Base-by-base conservation (phyloP, 2,113 vertebrate species). In the Etheostoma cragini region DNA sequence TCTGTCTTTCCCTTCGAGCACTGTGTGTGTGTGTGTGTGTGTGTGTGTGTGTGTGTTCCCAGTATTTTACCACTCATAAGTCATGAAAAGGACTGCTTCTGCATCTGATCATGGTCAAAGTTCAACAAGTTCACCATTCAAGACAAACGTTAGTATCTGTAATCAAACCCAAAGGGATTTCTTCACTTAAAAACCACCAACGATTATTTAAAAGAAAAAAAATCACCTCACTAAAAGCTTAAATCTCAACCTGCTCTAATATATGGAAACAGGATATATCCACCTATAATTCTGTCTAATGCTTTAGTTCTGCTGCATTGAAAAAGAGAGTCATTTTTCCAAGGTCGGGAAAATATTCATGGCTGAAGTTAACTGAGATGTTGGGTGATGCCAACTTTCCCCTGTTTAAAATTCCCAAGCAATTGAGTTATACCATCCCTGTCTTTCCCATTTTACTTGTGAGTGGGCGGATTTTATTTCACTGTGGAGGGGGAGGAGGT, bases 371-470 rank as follows among this genome's bases (percentile, higher is more conserved):
- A 93, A 81, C 83, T 75, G 77, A 91, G 86, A 92, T 88, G 81
- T 49, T 46, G 62, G 83, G 76, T n/a, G 52, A 80, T 82, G 94
- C 94, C 94, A 95, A 95, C 82, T 95, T 95, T 94, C 94, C 94
- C 79, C 94, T 91, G 91, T 93, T 95, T 93, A 93, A 95, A 95
- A 95, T 95, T 95, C 95, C 90, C 90, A 85, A 89, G 92, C 88
- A 92, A 84, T 94, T 89, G 85, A 91, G 91, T 93, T 93, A 89
- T 90, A 93, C 88, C 92, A 89, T 94, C 87, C 79, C 85, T 93
- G 88, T 92, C 87, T 91, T 90, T 94, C 84, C 87, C 88, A 90
- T 91, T 91, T 85, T 85, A 80, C 85, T 80, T 47, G 56, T 83
- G 89, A 93, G 88, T 88, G 89, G 89, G 88, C 75, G 70, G 90